phyloP scores from a whole-genome alignment of 2,888 invertebrate species.

The Holacanthella duospinosa region DNA sequence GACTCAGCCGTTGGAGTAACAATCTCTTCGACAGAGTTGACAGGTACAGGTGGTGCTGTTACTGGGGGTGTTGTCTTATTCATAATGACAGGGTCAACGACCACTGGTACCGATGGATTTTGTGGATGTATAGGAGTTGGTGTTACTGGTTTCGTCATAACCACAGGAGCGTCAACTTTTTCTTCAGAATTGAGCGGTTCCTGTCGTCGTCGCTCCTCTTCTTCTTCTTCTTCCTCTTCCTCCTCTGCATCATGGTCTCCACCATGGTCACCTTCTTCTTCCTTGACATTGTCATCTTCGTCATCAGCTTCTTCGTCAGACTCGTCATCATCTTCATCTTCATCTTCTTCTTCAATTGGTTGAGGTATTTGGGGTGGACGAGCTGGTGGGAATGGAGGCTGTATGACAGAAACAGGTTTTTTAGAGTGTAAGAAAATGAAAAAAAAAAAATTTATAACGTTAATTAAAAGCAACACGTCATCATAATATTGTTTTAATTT shows the following conservation, averaged over 20 bases:
- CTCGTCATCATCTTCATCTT: conserved; percentile 19
- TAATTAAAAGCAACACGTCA: too few species aligned
- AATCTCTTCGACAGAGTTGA: neutral
- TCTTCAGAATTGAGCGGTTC: conserved; percentile 14
- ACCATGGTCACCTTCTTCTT: conserved; percentile 16
- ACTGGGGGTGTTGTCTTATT: conserved; percentile 5
- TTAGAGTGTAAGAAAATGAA: neutral
- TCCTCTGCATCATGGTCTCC: conserved; percentile 18
- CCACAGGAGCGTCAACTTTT: conserved; percentile 4
- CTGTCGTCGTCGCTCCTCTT: conserved; percentile 20
- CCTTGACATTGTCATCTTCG: conserved; percentile 15
- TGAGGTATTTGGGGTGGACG: conserved; percentile 9
- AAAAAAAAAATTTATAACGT: neutral
- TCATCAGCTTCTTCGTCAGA: conserved; percentile 16
- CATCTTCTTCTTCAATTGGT: conserved; percentile 23
- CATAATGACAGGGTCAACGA: neutral
- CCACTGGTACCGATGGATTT: conserved; percentile 9
- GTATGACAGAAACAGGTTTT: conserved; percentile 6
- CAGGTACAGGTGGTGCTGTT: neutral
- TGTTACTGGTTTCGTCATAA: conserved; percentile 7
- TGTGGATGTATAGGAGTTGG: neutral
- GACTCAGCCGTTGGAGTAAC: conserved; percentile 12
- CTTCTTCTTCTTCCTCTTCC: conserved; percentile 29
- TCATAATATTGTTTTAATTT: too few species aligned
- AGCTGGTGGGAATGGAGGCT: conserved; percentile 21